Evolutionary conservation across 2,113 vertebrate genomes (phyloP), one percentile per base, ranked within the genome.

Genomic region (Octodon degus): DNA sequence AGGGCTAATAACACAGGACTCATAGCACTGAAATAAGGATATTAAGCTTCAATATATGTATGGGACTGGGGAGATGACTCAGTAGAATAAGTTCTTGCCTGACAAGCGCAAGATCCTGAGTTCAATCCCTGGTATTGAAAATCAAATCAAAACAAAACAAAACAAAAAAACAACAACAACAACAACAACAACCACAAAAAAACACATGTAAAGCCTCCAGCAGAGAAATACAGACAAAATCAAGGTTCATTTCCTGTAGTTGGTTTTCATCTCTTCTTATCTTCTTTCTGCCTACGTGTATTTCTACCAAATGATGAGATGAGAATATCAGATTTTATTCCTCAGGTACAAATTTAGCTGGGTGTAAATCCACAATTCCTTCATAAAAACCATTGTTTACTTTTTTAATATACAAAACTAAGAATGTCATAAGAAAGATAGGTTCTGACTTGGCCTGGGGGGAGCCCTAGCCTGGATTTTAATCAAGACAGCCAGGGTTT

Each of bases 401-500:
- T 60, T 60, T n/a, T n/a, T 16, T 2, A 76, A 20, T 5, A n/a
- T 8, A 47, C 19, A 87, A 80, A 58, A 76, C 34, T 62, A 81
- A 76, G 24, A 22, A 0, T 34, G 58, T 60, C n/a, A 25, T 62
- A 81, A 93, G 84, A 80, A 89, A 87, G 55, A 86, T 27, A 82
- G 81, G 80, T 63, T 91, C 27, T 76, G 62, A 96, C 47, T 68
- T 82, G 82, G 74, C 88, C 37, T 40, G 22, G 47, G 65, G 58
- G 37, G 68, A 94, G 65, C 25, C 8, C 37, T 86, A 76, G 83
- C 53, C 62, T 91, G 40, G 50, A 85, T 95, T 97, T 95, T 95
- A 94, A 93, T 96, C 76, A 92, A 65, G 5, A 58, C 53, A 96
- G 87, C 93, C 80, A 91, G 34, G 27, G 65, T 92, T 95, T 88